Evolutionary conservation across 2,888 invertebrate genomes (phyloP).

Genomic region (Osmoderma eremita): DNA sequence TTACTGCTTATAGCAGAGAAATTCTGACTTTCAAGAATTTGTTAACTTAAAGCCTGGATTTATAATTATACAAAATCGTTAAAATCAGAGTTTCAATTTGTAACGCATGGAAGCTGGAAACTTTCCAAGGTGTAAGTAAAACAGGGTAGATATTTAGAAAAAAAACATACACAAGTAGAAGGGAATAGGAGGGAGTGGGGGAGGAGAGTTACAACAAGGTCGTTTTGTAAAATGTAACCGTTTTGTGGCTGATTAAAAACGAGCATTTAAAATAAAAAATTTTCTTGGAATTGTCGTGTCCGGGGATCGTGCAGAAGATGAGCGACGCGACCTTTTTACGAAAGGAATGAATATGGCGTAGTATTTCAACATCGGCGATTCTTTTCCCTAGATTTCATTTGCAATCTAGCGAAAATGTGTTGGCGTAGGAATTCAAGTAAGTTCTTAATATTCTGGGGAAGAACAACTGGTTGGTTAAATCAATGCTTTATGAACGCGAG

Average conservation of each 20-base stretch:
- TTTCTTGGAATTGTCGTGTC: slow-evolving; percentile 19
- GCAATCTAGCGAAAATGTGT: neutral
- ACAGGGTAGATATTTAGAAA: neutral
- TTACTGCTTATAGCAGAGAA: too few species aligned
- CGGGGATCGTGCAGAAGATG: neutral
- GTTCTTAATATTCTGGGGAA: neutral
- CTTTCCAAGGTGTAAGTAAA: slow-evolving; percentile 5
- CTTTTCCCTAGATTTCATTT: too few species aligned
- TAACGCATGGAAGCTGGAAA: neutral
- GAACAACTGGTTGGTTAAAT: slow-evolving; percentile 11
- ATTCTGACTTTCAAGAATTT: slow-evolving; percentile 16
- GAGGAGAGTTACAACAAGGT: slow-evolving; percentile 10
- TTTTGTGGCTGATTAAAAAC: slow-evolving; percentile 32
- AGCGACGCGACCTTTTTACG: slow-evolving; percentile 14
- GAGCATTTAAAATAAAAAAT: slow-evolving; percentile 27
- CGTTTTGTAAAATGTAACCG: slow-evolving; percentile 28
- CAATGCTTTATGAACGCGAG: slow-evolving; percentile 17
- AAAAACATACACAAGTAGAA: slow-evolving; percentile 19
- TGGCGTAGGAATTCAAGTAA: neutral
- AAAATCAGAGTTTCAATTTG: slow-evolving; percentile 30
- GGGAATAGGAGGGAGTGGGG: neutral
- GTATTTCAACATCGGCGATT: neutral
- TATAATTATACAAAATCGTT: slow-evolving; percentile 18
- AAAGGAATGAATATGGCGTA: slow-evolving; percentile 13
- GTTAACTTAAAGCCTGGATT: slow-evolving; percentile 12